Percentiles rank a stretch among this genome's conserved stretches.
Evolutionary conservation across 2,888 invertebrate genomes (phyloP).

Genomic region (Nemotelus pantherinus): DNA sequence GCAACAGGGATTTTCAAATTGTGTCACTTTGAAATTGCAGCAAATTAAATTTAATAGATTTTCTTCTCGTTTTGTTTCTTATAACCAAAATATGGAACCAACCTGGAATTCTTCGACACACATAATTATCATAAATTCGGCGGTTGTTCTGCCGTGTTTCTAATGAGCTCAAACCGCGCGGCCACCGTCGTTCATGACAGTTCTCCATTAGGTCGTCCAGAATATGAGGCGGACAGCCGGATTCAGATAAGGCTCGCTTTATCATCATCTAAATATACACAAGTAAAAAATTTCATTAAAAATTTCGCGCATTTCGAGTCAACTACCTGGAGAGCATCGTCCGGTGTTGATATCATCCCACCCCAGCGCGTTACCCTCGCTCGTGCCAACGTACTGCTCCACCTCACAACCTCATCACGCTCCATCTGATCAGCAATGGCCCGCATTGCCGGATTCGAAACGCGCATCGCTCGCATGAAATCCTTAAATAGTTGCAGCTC

Average conservation of each 20-base stretch:
- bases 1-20: conserved; percentile 66
- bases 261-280: conserved; percentile 83
- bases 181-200: conserved; percentile 96
- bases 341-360: conserved; percentile 98
- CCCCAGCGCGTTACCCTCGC: conserved; percentile 96
- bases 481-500: conserved; percentile 90
- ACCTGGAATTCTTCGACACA: conserved; percentile 93
- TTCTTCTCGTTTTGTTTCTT: neutral
- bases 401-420: conserved; percentile 89
- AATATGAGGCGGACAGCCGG: conserved; percentile 92
- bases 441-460: conserved; percentile 90
- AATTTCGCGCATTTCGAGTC: neutral
- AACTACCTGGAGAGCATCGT: conserved; percentile 86
- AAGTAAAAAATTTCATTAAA: neutral
- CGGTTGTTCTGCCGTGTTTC: conserved; percentile 95
- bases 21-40: no score
- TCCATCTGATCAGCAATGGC: conserved; percentile 95
- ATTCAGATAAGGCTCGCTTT: conserved; percentile 89
- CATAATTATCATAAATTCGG: conserved; percentile 89
- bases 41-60: neutral
- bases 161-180: conserved; percentile 88
- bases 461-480: conserved; percentile 92
- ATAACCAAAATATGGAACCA: conserved; percentile 17
- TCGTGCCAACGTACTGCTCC: conserved; percentile 84
- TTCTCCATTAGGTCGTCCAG: conserved; percentile 96